These are phyloP conservation scores for Argyrosomus regius DNA, from an alignment of 2,797 vertebrate genomes.

Conservation along the genomic window DNA sequence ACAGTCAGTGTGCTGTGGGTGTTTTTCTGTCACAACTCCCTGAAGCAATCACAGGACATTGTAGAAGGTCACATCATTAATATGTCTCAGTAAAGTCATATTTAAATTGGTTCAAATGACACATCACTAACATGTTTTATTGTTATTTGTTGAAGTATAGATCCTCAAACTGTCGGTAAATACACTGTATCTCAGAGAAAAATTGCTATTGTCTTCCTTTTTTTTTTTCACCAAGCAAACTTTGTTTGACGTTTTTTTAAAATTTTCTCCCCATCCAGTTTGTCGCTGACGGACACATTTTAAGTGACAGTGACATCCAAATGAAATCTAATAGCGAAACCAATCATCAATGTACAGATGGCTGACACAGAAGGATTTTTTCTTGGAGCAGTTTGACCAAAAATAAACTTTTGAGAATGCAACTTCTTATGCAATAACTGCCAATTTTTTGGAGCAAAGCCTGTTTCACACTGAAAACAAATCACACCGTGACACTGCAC, in stretches of 20 bases:
- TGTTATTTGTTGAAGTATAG: not conserved
- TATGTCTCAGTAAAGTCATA: not conserved
- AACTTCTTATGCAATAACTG: not conserved
- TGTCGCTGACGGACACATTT: not conserved
- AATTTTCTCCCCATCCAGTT: not conserved
- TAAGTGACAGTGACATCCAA: not conserved
- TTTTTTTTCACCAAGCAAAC: not conserved
- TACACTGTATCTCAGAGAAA: not conserved
- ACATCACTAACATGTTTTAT: not conserved
- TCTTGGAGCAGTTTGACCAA: not conserved
- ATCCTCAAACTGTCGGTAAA: not conserved
- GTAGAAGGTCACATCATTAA: too few species aligned
- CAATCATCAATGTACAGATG: not conserved
- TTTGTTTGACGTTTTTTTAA: not conserved
- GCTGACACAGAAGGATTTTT: slow-evolving; percentile 5
- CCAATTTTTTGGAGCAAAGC: not conserved
- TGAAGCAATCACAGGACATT: too few species aligned
- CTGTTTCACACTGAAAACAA: not conserved
- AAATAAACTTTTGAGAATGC: slow-evolving; percentile 12
- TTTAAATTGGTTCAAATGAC: not conserved
- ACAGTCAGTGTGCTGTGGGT: too few species aligned
- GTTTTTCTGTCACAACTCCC: too few species aligned
- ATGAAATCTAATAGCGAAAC: slow-evolving; percentile 16
- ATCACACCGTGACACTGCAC: not conserved
- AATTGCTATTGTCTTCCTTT: not conserved